Percentiles rank a stretch among this genome's conserved stretches.
Conservation (phyloP, 2,113 vertebrate genomes). For the Xenotilapia caudafasciata region DNA sequence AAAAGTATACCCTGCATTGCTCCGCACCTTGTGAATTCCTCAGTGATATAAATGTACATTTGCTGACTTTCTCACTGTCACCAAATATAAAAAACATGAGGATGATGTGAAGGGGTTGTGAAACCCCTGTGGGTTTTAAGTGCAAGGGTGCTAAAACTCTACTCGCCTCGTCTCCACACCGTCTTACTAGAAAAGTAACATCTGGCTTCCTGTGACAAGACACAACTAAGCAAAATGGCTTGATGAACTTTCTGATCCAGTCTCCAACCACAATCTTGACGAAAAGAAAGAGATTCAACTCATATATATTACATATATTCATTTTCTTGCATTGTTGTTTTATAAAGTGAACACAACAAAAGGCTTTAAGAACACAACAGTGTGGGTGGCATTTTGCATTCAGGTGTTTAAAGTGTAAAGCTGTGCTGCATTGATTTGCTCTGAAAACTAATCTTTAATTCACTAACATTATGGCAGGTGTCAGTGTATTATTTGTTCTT, state of each 20-base stretch:
- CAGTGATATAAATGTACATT: not conserved
- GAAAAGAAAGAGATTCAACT: accelerated
- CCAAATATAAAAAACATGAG: not conserved
- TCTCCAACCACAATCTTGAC: not conserved
- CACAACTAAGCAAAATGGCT: not conserved
- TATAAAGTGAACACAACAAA: not conserved
- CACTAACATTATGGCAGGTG: not conserved
- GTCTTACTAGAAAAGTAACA: not conserved
- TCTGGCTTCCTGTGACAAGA: conserved; percentile 44
- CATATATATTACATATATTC: not conserved
- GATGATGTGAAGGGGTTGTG: not conserved
- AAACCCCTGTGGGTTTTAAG: conserved; percentile 46
- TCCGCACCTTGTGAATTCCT: not conserved
- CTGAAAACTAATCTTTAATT: not conserved
- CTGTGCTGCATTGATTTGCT: not conserved
- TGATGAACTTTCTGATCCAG: not conserved
- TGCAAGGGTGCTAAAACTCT: conserved; percentile 50
- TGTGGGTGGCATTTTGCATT: not conserved
- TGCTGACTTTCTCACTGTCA: not conserved
- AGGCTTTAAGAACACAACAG: not conserved
- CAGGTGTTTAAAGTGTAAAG: not conserved
- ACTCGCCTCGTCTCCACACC: not conserved
- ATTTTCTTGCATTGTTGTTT: accelerated
- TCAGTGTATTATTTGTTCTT: not conserved
- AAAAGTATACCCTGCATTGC: not conserved